Evolutionary conservation across 2,797 vertebrate species (phyloP), one percentile per base, ranked within the genome.

Genomic region (Micromesistius poutassou): DNA sequence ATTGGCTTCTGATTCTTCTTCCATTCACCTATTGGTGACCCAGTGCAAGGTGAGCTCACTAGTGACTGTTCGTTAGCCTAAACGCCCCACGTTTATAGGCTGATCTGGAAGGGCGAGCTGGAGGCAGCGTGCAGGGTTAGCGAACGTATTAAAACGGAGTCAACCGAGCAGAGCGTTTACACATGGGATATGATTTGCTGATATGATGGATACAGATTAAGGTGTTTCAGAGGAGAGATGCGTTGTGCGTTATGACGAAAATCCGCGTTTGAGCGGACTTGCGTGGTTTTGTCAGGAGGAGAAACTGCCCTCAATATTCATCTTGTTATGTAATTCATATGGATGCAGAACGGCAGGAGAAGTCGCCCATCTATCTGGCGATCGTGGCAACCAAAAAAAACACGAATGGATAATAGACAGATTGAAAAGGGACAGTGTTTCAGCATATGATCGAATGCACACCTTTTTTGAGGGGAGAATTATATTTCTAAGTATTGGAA

Each of bases 211-310:
- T 55, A 55, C 46, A 7, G 46, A 55, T 4, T 22, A 55, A 4
- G 16, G 5, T 19, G 6, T 55, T 55, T 55, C 46, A 55, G 46
- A 7, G 19, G 46, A 55, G 82, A 77, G 77, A 16, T 81, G 80
- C 83, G 78, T 82, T n/a, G 79, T 86, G 83, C 86, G 89, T 83
- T 74, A 83, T 90, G 90, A 92, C 91, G 90, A 81, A 77, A 81
- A 76, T 73, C 78, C 85, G 87, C 81, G 73, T 75, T 55, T 22
- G 80, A 76, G 76, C 74, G 55, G 76, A 1, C 75, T 84, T 81
- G 83, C 90, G 89, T 89, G 83, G 77, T 77, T 30, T 81, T 74
- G 85, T 71, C 76, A 76, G 82, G 74, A 80, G 71, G 79, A 82
- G 14, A 78, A 73, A 80, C 81, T 82, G 79, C 81, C 84, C 77